Evolutionary conservation across 2,113 vertebrate genomes (phyloP).

Genomic region (Cairina moschata): DNA sequence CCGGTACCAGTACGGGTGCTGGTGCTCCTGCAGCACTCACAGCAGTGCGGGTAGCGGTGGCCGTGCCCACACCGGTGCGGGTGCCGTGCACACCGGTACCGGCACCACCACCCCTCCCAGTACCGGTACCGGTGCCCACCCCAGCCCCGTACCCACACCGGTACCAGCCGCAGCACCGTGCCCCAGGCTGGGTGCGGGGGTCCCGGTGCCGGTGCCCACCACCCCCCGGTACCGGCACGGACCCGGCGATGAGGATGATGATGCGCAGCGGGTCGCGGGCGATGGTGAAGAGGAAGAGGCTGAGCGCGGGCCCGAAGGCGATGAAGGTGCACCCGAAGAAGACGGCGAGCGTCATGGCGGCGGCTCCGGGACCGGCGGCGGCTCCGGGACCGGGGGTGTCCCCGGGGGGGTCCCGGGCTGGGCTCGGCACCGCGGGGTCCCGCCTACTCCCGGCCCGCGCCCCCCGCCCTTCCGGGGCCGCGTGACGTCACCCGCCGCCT

Average conservation of each 20-base stretch:
- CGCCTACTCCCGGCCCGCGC: neutral
- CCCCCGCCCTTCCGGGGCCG: neutral
- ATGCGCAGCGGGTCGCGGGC: slow-evolving; percentile 72
- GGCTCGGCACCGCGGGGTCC: neutral
- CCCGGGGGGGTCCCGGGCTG: neutral
- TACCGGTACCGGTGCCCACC: accelerated
- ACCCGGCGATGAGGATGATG: slow-evolving; percentile 77
- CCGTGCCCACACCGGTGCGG: neutral
- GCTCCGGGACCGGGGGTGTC: neutral
- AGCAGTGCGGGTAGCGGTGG: neutral
- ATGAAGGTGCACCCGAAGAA: slow-evolving; percentile 74
- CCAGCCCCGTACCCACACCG: no score
- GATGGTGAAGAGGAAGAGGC: slow-evolving; percentile 74
- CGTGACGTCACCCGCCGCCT: neutral
- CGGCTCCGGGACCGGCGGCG: neutral
- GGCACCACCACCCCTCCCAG: neutral
- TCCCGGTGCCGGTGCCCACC: no score
- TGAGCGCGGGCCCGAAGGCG: slow-evolving; percentile 72
- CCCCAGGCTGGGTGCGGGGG: neutral
- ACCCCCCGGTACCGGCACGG: neutral
- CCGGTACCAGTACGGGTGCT: neutral
- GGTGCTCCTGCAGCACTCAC: no score
- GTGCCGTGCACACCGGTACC: neutral
- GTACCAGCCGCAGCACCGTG: neutral
- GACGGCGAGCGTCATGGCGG: slow-evolving; percentile 69